Conservation (phyloP, 2,113 vertebrate genomes). For the Sceloporus undulatus region DNA sequence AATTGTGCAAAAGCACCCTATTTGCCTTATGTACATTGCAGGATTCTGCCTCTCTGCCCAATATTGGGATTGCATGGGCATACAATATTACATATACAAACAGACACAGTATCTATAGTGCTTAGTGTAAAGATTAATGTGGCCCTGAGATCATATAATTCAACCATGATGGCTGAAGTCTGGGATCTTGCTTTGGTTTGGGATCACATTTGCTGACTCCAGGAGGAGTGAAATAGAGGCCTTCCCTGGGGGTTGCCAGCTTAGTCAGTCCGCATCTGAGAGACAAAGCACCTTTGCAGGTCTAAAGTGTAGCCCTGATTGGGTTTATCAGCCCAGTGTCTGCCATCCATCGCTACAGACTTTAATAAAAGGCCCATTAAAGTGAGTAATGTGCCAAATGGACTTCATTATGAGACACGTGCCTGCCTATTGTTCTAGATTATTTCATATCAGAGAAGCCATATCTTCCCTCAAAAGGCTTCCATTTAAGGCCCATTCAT, state of each 20-base stretch:
- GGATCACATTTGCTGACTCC: neutral
- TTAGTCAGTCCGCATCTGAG: neutral
- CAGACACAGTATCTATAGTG: neutral
- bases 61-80: neutral
- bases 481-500: slow-evolving; percentile 76
- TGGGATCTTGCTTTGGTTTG: neutral
- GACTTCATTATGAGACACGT: slow-evolving; percentile 65
- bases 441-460: slow-evolving; percentile 71
- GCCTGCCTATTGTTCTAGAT: slow-evolving; percentile 60
- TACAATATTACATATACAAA: neutral
- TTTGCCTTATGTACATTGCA: neutral
- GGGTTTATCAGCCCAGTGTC: neutral
- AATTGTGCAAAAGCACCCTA: neutral
- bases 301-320: neutral
- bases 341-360: slow-evolving; percentile 41
- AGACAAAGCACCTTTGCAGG: slow-evolving; percentile 7
- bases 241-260: neutral
- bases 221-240: neutral
- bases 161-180: no score
- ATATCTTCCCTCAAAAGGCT: slow-evolving; percentile 72
- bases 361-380: slow-evolving; percentile 64
- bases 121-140: neutral
- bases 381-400: slow-evolving; percentile 70
- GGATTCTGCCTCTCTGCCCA: neutral
- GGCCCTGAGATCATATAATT: neutral